phyloP scores from a whole-genome alignment of 2,888 invertebrate species.

The Glyphotaelius pellucidus region DNA sequence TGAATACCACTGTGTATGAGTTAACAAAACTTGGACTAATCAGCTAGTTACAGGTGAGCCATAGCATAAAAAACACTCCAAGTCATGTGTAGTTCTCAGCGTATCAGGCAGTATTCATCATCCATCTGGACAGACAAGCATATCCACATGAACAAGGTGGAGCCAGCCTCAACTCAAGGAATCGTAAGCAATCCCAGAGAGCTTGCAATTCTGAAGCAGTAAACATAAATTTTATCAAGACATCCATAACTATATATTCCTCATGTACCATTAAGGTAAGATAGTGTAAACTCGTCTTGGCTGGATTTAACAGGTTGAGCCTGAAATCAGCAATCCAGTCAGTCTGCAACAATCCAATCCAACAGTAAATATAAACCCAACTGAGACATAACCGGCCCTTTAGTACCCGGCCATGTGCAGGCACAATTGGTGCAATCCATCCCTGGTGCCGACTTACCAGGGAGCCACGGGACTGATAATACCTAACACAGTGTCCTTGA shows the following conservation, averaged over 20 bases:
- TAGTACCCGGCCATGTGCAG: too few species aligned
- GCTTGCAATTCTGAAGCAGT: background rate
- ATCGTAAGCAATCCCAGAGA: background rate
- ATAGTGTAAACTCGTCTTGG: background rate
- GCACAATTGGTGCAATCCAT: too few species aligned
- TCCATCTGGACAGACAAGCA: background rate
- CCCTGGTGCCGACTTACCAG: too few species aligned
- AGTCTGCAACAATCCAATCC: background rate
- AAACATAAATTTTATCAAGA: too few species aligned
- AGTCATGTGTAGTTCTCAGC: background rate
- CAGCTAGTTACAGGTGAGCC: background rate
- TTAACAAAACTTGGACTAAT: background rate
- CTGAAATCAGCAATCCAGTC: background rate
- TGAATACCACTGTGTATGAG: background rate
- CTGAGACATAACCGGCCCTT: background rate
- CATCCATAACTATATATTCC: background rate
- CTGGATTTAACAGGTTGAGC: background rate
- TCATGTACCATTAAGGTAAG: background rate
- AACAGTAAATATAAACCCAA: background rate
- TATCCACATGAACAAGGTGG: background rate
- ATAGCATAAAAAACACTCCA: background rate
- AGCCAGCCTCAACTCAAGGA: background rate
- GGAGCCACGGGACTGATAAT: too few species aligned
- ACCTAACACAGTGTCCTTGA: too few species aligned
- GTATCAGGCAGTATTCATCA: background rate